Evolutionary conservation across 2,888 invertebrate genomes (phyloP), one percentile per base, ranked within the genome.

Genomic region (Koerneria pararmatus): DNA sequence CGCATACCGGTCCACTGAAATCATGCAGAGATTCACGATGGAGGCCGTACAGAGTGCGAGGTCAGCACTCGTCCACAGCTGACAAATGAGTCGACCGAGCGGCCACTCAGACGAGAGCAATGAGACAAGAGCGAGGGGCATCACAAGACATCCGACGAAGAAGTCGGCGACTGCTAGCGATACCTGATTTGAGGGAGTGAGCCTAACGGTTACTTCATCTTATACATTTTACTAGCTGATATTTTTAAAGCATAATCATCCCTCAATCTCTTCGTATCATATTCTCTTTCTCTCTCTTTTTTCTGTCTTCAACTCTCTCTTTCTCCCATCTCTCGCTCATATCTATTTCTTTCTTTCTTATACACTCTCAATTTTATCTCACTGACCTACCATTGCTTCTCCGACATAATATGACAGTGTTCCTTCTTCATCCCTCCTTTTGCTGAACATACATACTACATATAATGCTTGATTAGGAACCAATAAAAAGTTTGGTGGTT

Each of bases 11-110:
- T 87, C 87, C n/a, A 87, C 85, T 57, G 86, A 85, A 67, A 87
- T 87, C 82, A 85, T 84, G 73, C 87, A 87, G 63, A 87, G 82
- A 74, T 87, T 87, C 19, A 87, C 83, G 54, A 87, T 87, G 34
- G 86, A 86, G 3, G 87, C 87, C 3, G 87, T 87, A 77, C 87
- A 87, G 67, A 87, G 82, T 24, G 86, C 84, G 24, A 87, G 85
- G 76, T 87, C 87, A 34, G 86, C 83, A 0, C 86, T 85, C 3
- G 86, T 86, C 84, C 85, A 87, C 56, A 87, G 76, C 68, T 86
- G 85, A 77, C 87, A 87, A 58, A 32, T 27, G 24, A 60, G 37
- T 3, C 72, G 69, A 58, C 73, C 73, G 19, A 74, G 69, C 19
- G 72, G 74, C 76, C 74, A 74, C 24, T 67, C 68, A 67, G 54